Conservation (phyloP, 2,113 vertebrate genomes). For the Fregetta grallaria region DNA sequence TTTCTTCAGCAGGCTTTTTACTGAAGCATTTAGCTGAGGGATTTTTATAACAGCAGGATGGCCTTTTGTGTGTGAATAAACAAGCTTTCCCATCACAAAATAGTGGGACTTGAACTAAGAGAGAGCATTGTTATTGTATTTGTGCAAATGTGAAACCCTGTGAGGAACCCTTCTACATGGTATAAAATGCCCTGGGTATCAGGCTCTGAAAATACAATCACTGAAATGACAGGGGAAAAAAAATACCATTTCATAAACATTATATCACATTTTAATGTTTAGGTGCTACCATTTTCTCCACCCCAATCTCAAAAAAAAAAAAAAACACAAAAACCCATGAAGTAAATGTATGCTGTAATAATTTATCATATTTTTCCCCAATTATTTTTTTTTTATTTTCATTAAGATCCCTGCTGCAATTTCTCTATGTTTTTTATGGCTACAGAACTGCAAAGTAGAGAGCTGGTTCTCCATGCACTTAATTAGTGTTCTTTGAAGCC, state of each 20-base stretch:
- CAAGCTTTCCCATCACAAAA: slow-evolving; percentile 10
- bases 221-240: not conserved
- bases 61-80: slow-evolving; percentile 26
- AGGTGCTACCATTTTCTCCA: not conserved
- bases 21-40: not conserved
- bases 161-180: not conserved
- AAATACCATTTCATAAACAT: not conserved
- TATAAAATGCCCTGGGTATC: not conserved
- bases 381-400: not conserved
- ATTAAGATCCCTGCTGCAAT: not conserved
- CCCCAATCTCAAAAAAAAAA: not conserved
- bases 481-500: not conserved
- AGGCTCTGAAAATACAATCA: not conserved
- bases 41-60: slow-evolving; percentile 27
- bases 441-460: not conserved
- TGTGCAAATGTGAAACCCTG: slow-evolving; percentile 16
- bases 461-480: not conserved
- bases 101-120: not conserved
- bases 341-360: not conserved
- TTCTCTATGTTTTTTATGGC: not conserved
- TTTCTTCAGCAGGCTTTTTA: slow-evolving; percentile 1
- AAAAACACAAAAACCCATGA: not conserved
- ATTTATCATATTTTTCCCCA: not conserved
- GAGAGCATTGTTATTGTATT: not conserved
- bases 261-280: not conserved